These are phyloP conservation scores for Himalopsyche japonica DNA, from an alignment of 2,888 invertebrate species.

Conservation along the genomic window DNA sequence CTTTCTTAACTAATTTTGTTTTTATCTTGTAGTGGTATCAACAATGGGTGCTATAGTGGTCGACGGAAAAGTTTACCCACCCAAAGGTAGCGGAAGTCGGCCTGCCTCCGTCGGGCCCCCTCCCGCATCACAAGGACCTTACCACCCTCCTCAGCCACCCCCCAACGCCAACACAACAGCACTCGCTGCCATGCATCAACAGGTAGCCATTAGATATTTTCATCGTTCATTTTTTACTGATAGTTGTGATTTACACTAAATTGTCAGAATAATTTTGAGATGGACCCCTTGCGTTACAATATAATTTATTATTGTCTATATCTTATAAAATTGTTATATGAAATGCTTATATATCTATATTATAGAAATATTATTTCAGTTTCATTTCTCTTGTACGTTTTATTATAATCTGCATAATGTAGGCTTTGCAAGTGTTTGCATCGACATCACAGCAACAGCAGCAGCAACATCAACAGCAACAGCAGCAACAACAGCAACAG, in stretches of 20 bases:
- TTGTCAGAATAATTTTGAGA: too few relatives aligned
- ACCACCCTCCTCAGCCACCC: constrained; percentile 46
- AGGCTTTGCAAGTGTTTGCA: constrained; percentile 6
- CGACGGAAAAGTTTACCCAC: constrained; percentile 78
- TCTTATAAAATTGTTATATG: too few relatives aligned
- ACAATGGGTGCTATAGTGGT: constrained; percentile 81
- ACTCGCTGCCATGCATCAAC: constrained; percentile 43
- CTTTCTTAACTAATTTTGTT: constrained; percentile 17
- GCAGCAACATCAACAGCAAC: constrained; percentile 40
- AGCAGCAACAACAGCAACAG: constrained; percentile 44
- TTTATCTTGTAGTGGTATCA: constrained; percentile 66
- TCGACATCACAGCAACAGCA: not conserved
- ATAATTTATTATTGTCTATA: too few relatives aligned
- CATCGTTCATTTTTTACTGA: too few relatives aligned
- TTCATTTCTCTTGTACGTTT: too few relatives aligned
- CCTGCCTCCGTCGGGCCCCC: constrained; percentile 46
- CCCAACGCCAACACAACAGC: constrained; percentile 44
- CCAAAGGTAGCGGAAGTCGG: constrained; percentile 39
- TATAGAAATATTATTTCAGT: too few relatives aligned
- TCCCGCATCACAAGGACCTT: constrained; percentile 47
- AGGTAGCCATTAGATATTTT: not conserved
- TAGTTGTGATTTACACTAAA: too few relatives aligned
- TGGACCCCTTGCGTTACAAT: too few relatives aligned
- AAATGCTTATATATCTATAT: too few relatives aligned
- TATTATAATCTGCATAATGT: not conserved